These are phyloP conservation scores for Pseudois nayaur DNA, from an alignment of 2,113 vertebrate species.

Conservation along the genomic window DNA sequence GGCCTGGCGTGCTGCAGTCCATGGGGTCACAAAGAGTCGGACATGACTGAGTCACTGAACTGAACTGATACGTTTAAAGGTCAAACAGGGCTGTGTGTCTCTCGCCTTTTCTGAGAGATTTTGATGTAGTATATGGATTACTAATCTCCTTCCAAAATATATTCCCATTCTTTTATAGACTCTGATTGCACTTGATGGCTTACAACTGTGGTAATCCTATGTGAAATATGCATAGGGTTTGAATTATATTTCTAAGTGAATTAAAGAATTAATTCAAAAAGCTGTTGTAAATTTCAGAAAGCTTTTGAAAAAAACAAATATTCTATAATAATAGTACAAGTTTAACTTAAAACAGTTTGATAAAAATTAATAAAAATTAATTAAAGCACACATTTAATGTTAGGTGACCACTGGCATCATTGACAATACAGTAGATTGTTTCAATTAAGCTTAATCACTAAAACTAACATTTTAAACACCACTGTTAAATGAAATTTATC, in stretches of 20 bases:
- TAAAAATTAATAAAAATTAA: neutral
- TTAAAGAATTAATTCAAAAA: neutral
- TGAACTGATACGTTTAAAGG: neutral
- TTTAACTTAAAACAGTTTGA: neutral
- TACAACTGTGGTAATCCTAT: neutral
- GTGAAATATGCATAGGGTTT: neutral
- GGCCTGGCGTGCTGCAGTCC: neutral
- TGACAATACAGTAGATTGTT: neutral
- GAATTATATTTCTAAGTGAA: neutral
- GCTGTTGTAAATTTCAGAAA: neutral
- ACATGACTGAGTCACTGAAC: neutral
- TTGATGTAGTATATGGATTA: neutral
- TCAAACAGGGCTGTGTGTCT: neutral
- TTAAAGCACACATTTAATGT: neutral
- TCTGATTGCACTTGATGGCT: neutral
- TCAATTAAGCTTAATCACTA: neutral
- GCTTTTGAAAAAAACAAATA: neutral
- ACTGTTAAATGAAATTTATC: neutral
- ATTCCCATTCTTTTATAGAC: neutral
- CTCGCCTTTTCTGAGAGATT: neutral
- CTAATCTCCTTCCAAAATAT: neutral
- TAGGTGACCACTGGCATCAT: neutral
- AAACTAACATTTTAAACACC: neutral
- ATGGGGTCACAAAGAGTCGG: neutral
- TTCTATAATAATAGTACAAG: neutral